phyloP scores from a whole-genome alignment of 1,140 invertebrate species.

The Mesaphorura yosii region DNA sequence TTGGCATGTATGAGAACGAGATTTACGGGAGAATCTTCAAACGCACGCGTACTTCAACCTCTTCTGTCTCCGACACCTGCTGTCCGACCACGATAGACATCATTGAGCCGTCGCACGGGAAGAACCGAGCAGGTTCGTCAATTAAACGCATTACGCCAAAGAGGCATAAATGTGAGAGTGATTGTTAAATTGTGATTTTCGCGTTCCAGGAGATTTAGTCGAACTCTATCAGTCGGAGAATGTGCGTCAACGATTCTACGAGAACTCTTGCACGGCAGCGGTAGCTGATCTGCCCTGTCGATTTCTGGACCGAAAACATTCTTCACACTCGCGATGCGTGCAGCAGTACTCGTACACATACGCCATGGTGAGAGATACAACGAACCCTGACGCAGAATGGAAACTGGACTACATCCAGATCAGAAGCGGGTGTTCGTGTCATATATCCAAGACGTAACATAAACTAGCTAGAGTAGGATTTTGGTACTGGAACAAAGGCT shows the following conservation, averaged over 20 bases:
- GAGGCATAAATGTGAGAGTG: no score
- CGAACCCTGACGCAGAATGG: constrained; percentile 43
- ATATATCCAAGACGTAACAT: constrained; percentile 43
- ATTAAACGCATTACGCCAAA: neutral
- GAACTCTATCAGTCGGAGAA: constrained; percentile 30
- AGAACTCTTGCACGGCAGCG: constrained; percentile 59
- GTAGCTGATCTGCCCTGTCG: constrained; percentile 60
- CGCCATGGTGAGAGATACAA: constrained; percentile 52
- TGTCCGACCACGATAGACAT: constrained; percentile 65
- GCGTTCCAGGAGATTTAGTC: constrained; percentile 24
- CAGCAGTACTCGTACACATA: constrained; percentile 76
- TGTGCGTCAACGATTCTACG: constrained; percentile 54
- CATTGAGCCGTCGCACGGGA: constrained; percentile 61
- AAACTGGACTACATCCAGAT: constrained; percentile 69
- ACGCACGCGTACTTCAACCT: neutral
- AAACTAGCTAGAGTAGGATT: no score
- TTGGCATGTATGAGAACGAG: neutral
- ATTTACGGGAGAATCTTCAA: neutral
- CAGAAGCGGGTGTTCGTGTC: constrained; percentile 69
- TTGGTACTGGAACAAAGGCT: no score
- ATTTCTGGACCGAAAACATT: constrained; percentile 56
- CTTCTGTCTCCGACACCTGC: constrained; percentile 39
- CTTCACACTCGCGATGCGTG: constrained; percentile 59
- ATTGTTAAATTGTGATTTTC: no score
- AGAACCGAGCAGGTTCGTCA: constrained; percentile 42